Percentiles rank a stretch among this genome's conserved stretches.
These are phyloP conservation scores for Ictalurus furcatus DNA, from an alignment of 2,113 vertebrate species.

Conservation along the genomic window DNA sequence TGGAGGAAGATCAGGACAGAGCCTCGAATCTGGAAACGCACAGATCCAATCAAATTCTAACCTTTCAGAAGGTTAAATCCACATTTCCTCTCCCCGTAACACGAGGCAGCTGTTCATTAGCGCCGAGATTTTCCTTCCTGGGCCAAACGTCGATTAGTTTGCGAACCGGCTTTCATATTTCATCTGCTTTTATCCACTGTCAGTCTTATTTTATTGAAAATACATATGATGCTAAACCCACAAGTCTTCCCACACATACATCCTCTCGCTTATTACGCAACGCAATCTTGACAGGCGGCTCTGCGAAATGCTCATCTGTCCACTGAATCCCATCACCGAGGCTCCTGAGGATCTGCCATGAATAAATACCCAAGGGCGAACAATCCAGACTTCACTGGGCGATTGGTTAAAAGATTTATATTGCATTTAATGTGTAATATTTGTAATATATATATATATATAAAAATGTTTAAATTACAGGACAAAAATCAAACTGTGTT, in stretches of 20 bases:
- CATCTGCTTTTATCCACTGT: slow-evolving; percentile 65
- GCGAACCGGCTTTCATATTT: slow-evolving; percentile 58
- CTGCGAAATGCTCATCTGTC: slow-evolving; percentile 44
- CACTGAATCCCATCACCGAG: slow-evolving; percentile 23
- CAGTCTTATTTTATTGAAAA: slow-evolving; percentile 56
- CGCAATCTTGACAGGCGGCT: slow-evolving; percentile 53
- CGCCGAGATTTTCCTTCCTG: slow-evolving; percentile 61
- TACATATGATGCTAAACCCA: slow-evolving; percentile 61
- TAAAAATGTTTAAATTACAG: no score
- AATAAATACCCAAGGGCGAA: background rate
- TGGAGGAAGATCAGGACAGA: slow-evolving; percentile 54
- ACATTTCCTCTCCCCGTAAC: slow-evolving; percentile 60
- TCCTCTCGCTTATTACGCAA: slow-evolving; percentile 64
- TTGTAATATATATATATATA: no score
- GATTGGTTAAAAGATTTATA: background rate
- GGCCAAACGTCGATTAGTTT: slow-evolving; percentile 41
- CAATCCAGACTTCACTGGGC: background rate
- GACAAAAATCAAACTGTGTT: background rate
- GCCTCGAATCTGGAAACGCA: slow-evolving; percentile 42
- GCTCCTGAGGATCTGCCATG: background rate
- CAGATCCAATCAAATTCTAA: slow-evolving; percentile 66
- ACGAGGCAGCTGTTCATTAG: slow-evolving; percentile 69
- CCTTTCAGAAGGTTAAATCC: slow-evolving; percentile 63
- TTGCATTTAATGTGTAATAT: background rate
- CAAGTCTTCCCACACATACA: slow-evolving; percentile 57